Percentiles rank a stretch among this genome's conserved stretches.
Conservation (phyloP, 1,140 invertebrate species). For the Diprion similis region DNA sequence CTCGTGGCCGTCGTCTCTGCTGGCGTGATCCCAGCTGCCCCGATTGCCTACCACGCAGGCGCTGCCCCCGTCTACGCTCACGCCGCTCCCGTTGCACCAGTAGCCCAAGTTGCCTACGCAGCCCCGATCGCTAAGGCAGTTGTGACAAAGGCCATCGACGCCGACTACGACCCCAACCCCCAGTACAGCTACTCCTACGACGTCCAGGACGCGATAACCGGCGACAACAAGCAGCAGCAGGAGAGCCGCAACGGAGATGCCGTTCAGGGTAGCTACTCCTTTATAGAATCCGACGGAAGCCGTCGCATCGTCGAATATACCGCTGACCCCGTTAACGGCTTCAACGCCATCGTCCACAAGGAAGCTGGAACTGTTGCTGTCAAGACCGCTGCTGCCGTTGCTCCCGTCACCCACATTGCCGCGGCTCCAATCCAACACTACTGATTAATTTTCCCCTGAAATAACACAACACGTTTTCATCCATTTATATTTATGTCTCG, state of each 20-base stretch:
- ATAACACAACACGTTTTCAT: conserved; percentile 25
- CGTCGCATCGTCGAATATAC: conserved; percentile 38
- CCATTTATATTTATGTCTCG: conserved; percentile 12
- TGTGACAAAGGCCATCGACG: conserved; percentile 16
- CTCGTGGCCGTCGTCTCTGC: conserved; percentile 8
- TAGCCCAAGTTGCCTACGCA: conserved; percentile 17
- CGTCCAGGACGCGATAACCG: conserved; percentile 65
- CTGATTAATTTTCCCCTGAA: conserved; percentile 31
- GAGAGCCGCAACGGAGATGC: conserved; percentile 63
- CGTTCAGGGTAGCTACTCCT: conserved; percentile 60
- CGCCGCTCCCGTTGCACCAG: conserved; percentile 23
- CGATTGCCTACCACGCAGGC: background rate
- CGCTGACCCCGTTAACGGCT: conserved; percentile 42
- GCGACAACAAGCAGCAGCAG: conserved; percentile 67
- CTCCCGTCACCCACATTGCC: conserved; percentile 36
- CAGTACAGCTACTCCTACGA: conserved; percentile 65
- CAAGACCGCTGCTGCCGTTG: conserved; percentile 27
- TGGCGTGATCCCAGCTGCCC: conserved; percentile 6
- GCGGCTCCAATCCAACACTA: conserved; percentile 35
- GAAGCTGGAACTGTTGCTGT: conserved; percentile 28
- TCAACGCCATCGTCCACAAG: conserved; percentile 41
- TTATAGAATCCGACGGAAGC: conserved; percentile 47
- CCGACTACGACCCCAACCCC: conserved; percentile 52
- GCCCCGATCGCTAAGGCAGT: conserved; percentile 15
- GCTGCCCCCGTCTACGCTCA: conserved; percentile 23